Conservation (phyloP, 2,113 vertebrate genomes). For the Nothobranchius furzeri region DNA sequence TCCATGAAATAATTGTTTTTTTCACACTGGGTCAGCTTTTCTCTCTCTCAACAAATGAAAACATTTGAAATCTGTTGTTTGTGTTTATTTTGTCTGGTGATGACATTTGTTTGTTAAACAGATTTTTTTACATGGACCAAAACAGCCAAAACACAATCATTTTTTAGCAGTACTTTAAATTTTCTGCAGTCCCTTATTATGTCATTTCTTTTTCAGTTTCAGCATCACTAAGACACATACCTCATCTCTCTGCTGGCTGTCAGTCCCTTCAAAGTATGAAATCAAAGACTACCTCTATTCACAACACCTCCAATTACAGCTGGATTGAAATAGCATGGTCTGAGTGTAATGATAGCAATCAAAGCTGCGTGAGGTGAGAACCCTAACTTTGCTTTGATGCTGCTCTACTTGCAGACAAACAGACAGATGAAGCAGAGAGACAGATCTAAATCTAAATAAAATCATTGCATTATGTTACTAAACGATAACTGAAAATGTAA, state of each 20-base stretch:
- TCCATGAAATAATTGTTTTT: too few relatives aligned
- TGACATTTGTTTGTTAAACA: too few relatives aligned
- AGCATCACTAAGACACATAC: conserved; percentile 1
- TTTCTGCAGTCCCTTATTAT: conserved; percentile 3
- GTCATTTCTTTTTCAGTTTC: conserved; percentile 1
- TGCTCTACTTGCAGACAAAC: conserved; percentile 35
- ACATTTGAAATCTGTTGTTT: too few relatives aligned
- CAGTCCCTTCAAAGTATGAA: conserved; percentile 55
- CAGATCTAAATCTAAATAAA: neutral
- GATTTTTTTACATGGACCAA: too few relatives aligned
- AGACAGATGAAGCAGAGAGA: conserved; percentile 4
- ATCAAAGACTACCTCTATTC: conserved; percentile 60
- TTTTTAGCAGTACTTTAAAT: too few relatives aligned
- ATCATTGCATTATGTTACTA: conserved; percentile 7
- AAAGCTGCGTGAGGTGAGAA: conserved; percentile 29
- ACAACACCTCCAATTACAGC: conserved; percentile 56
- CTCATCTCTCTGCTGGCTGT: conserved; percentile 23
- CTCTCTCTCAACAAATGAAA: too few relatives aligned
- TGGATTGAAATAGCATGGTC: conserved; percentile 54
- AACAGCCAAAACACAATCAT: too few relatives aligned
- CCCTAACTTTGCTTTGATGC: conserved; percentile 33
- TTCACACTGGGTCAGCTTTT: too few relatives aligned
- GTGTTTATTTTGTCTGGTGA: too few relatives aligned
- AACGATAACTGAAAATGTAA: conserved; percentile 2
- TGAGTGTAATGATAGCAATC: conserved; percentile 59